Evolutionary conservation across 2,888 invertebrate species (phyloP).

Genomic region (Hirtodrosophila histrioides): DNA sequence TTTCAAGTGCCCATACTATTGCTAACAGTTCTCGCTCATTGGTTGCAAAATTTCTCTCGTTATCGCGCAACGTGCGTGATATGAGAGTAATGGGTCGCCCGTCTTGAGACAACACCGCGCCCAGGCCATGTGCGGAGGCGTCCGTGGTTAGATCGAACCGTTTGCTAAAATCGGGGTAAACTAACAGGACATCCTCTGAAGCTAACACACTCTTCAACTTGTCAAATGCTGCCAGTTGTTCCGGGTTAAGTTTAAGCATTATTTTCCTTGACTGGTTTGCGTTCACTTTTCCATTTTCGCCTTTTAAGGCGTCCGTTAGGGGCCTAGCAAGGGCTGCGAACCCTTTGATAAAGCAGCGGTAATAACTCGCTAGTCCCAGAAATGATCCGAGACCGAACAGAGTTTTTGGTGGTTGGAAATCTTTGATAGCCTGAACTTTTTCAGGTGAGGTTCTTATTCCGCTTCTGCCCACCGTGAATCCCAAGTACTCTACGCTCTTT

Average conservation of each 20-base stretch:
- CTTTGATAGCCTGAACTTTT: neutral
- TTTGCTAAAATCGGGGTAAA: neutral
- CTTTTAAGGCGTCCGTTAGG: conserved; percentile 10
- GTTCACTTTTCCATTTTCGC: conserved; percentile 1
- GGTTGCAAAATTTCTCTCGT: conserved; percentile 14
- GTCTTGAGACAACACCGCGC: conserved; percentile 1
- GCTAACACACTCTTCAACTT: neutral
- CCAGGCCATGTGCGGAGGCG: neutral
- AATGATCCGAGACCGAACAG: neutral
- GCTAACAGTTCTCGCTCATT: conserved; percentile 15
- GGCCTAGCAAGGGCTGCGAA: conserved; percentile 2
- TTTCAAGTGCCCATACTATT: conserved; percentile 25
- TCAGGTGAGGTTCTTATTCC: neutral
- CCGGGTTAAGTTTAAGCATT: neutral
- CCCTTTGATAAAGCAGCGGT: neutral
- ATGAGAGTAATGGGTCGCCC: conserved; percentile 4
- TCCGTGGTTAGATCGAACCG: conserved; percentile 8
- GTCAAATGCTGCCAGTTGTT: conserved; percentile 1
- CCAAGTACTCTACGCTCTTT: neutral
- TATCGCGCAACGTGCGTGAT: no score
- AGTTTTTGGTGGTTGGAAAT: neutral
- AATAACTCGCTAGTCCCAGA: neutral
- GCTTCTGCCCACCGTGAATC: neutral
- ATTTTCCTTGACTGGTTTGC: conserved; percentile 8
- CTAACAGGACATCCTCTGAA: neutral